These are phyloP conservation scores for Sapayoa aenigma DNA, from an alignment of 2,113 vertebrate species.

Conservation along the genomic window DNA sequence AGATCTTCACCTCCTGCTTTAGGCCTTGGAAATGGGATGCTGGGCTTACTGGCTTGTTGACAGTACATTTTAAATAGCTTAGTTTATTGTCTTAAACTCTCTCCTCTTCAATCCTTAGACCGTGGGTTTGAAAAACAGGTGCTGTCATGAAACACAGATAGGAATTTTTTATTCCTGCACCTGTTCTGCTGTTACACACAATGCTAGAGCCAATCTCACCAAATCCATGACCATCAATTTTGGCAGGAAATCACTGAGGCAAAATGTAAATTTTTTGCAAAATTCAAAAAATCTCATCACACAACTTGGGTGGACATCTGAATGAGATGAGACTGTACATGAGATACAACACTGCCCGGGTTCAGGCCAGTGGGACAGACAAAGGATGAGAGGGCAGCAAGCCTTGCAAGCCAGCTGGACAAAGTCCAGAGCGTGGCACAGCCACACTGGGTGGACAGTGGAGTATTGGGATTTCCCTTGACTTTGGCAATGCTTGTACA, in stretches of 20 bases:
- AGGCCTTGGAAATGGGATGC: neutral
- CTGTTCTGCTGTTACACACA: neutral
- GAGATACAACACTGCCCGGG: neutral
- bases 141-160: neutral
- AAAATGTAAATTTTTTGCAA: no score
- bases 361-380: neutral
- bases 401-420: neutral
- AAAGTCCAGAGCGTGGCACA: neutral
- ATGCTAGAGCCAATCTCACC: neutral
- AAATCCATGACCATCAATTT: neutral
- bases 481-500: neutral
- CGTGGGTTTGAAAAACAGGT: neutral
- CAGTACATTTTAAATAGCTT: neutral
- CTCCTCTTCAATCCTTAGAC: neutral
- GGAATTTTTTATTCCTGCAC: neutral
- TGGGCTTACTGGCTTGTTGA: neutral
- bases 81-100: neutral
- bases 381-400: neutral
- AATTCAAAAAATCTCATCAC: neutral
- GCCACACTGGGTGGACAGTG: rapidly evolving
- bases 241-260: neutral
- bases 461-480: neutral
- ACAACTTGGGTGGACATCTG: neutral
- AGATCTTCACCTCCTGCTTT: neutral
- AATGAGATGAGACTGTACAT: neutral